Percentiles rank a stretch among this genome's conserved stretches.
phyloP scores from a whole-genome alignment of 1,140 invertebrate species.

The Cotesia glomerata region DNA sequence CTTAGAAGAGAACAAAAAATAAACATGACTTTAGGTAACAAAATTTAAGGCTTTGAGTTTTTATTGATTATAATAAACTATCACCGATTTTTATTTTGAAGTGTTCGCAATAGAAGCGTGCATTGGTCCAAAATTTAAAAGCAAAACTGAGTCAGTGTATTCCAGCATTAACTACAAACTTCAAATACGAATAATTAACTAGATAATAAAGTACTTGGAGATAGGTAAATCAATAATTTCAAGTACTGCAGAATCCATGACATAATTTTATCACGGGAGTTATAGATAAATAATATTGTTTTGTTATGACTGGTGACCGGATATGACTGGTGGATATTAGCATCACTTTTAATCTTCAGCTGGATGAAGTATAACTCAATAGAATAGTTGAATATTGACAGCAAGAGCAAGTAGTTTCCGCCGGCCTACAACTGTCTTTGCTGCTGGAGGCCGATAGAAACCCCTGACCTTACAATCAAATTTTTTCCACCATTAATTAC shows the following conservation, averaged over 20 bases:
- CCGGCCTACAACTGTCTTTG: conserved; percentile 82
- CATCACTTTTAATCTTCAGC: background rate
- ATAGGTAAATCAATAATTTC: background rate
- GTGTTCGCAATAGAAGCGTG: no score
- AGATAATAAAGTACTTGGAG: background rate
- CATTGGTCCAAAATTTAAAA: no score
- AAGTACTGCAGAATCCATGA: background rate
- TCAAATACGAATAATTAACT: no score
- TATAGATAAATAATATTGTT: background rate
- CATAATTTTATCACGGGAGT: background rate
- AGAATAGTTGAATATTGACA: conserved; percentile 50
- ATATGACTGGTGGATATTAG: background rate
- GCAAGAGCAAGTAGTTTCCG: conserved; percentile 85
- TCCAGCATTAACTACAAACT: no score
- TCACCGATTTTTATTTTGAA: no score
- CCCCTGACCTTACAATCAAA: conserved; percentile 69
- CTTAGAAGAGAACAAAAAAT: no score
- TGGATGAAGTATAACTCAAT: background rate
- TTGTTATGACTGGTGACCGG: background rate
- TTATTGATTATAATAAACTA: no score
- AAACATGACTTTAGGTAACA: no score
- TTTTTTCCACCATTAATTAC: conserved; percentile 5
- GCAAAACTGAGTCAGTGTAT: no score
- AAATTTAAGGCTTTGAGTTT: no score
- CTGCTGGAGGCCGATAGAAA: conserved; percentile 93